A percentile compares a stretch with the other conserved stretches of the same genome.
Evolutionary conservation across 2,888 invertebrate genomes (phyloP).

Genomic region (Orchesella flavescens): DNA sequence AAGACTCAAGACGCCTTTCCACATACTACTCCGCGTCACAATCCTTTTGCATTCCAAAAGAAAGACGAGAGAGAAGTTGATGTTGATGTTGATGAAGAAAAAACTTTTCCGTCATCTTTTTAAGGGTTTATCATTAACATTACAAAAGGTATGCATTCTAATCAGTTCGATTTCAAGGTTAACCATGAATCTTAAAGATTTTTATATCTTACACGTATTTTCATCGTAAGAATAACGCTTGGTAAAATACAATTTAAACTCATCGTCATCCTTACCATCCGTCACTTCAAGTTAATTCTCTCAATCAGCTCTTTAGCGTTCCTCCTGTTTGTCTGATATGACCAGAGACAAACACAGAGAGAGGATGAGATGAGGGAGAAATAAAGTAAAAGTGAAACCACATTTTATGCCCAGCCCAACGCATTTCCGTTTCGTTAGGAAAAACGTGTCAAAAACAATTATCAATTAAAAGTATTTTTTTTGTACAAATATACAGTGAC

Average conservation of each 20-base stretch:
- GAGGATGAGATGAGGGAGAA: too few relatives aligned
- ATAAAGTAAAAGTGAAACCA: neutral
- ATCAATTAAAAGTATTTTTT: neutral
- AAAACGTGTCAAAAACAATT: neutral
- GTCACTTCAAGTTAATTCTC: too few relatives aligned
- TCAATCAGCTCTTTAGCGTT: too few relatives aligned
- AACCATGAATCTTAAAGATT: neutral
- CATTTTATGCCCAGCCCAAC: neutral
- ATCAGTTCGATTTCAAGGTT: constrained; percentile 36
- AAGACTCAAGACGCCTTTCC: constrained; percentile 23
- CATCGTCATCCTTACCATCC: too few relatives aligned
- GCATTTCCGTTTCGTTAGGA: neutral
- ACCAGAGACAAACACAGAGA: too few relatives aligned
- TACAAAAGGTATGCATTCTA: constrained; percentile 35
- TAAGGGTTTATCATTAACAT: constrained; percentile 28
- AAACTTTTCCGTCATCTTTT: constrained; percentile 19
- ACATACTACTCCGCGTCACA: neutral
- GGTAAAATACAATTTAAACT: too few relatives aligned
- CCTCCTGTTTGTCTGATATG: too few relatives aligned
- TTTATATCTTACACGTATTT: neutral
- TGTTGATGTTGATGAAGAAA: constrained; percentile 12
- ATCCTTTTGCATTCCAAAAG: constrained; percentile 8
- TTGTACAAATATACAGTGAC: too few relatives aligned
- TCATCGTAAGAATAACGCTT: too few relatives aligned
- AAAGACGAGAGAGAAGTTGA: constrained; percentile 1